phyloP scores from a whole-genome alignment of 1,140 invertebrate genomes.

The Protaetia brevitarsis region DNA sequence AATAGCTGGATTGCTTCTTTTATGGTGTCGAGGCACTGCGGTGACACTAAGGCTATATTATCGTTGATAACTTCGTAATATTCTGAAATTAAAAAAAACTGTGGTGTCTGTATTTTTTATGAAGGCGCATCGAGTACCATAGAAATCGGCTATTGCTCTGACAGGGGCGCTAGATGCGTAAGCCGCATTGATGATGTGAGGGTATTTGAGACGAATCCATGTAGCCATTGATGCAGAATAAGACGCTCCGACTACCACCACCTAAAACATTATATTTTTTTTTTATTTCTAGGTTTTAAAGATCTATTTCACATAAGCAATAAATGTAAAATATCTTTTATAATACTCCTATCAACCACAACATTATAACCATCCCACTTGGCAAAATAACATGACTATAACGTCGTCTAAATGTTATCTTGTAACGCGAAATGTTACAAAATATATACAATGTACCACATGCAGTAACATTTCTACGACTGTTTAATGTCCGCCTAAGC shows the following conservation, averaged over 20 bases:
- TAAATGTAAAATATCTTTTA: no score
- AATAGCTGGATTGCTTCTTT: neutral
- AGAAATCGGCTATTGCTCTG: conserved; percentile 65
- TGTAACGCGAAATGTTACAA: no score
- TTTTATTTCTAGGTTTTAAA: no score
- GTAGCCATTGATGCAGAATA: conserved; percentile 77
- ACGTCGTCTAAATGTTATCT: no score
- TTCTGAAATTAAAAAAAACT: neutral
- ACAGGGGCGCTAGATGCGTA: conserved; percentile 75
- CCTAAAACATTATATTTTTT: no score
- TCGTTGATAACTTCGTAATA: neutral
- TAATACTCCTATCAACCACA: no score
- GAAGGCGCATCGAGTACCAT: conserved; percentile 38
- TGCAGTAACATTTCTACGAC: no score
- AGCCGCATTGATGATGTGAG: conserved; percentile 70
- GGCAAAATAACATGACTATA: no score
- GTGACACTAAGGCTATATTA: neutral
- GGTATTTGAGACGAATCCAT: conserved; percentile 74
- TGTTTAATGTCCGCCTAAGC: no score
- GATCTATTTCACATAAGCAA: no score
- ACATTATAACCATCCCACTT: no score
- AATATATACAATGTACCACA: no score
- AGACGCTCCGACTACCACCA: conserved; percentile 74
- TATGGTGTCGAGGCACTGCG: neutral
- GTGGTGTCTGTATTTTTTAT: neutral